Percentiles rank a stretch among this genome's conserved stretches.
These are phyloP conservation scores for Andrena fulva DNA, from an alignment of 2,888 invertebrate genomes.

Conservation along the genomic window DNA sequence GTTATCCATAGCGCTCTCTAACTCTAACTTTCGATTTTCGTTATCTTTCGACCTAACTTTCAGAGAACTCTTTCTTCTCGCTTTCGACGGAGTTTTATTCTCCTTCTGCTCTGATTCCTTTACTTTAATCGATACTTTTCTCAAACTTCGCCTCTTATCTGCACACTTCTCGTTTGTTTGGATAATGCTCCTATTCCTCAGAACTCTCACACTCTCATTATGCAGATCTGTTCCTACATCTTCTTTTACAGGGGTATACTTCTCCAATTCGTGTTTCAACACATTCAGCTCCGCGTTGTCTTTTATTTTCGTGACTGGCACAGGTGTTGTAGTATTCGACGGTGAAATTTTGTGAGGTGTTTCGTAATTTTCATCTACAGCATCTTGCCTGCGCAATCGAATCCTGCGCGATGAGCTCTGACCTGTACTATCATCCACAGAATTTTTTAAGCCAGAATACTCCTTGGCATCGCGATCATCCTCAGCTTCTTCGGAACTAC, in stretches of 20 bases:
- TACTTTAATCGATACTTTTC: not conserved
- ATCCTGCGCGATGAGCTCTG: not conserved
- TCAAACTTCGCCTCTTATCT: constrained; percentile 34
- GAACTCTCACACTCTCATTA: constrained; percentile 30
- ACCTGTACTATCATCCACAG: not conserved
- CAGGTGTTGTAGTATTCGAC: not conserved
- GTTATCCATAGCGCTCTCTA: constrained; percentile 1
- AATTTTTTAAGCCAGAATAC: not conserved
- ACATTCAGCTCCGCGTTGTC: not conserved
- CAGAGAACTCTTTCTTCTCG: constrained; percentile 36
- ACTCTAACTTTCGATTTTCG: not conserved
- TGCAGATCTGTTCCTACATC: constrained; percentile 2
- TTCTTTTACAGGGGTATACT: not conserved
- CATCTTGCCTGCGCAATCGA: constrained; percentile 20
- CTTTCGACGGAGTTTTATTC: constrained; percentile 37
- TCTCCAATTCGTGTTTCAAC: not conserved
- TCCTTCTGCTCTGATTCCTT: constrained; percentile 34
- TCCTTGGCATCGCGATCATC: not conserved
- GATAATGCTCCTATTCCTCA: constrained; percentile 67
- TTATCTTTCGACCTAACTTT: constrained; percentile 3
- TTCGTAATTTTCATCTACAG: not conserved
- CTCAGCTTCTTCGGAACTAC: constrained; percentile 46
- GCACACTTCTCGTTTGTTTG: constrained; percentile 14
- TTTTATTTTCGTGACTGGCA: not conserved
- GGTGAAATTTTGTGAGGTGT: not conserved